These are phyloP conservation scores for Unio pictorum DNA, from an alignment of 2,888 invertebrate species.

Conservation along the genomic window DNA sequence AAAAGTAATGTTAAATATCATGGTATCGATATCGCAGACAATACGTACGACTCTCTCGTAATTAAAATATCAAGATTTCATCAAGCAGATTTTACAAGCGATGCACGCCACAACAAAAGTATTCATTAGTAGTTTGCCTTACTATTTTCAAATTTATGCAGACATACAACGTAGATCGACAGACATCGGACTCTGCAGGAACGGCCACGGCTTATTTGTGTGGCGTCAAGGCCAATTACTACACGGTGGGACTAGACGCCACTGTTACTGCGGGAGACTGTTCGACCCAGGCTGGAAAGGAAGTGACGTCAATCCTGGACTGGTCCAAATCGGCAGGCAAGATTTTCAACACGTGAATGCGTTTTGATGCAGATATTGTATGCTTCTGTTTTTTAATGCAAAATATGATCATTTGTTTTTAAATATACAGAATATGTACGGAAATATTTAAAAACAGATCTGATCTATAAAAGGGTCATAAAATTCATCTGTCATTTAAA, in stretches of 20 bases:
- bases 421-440: background rate
- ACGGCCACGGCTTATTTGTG: conserved; percentile 89
- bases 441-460: too few relatives aligned
- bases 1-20: too few relatives aligned
- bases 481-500: too few relatives aligned
- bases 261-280: conserved; percentile 79
- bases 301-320: conserved; percentile 41
- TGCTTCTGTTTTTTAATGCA: background rate
- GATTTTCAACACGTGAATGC: background rate
- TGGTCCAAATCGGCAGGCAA: conserved; percentile 45
- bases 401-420: background rate
- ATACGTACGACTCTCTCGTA: too few relatives aligned
- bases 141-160: conserved; percentile 64
- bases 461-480: too few relatives aligned
- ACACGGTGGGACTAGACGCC: conserved; percentile 83
- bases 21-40: too few relatives aligned
- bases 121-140: too few relatives aligned
- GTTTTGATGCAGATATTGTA: background rate
- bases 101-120: too few relatives aligned
- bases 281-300: conserved; percentile 65
- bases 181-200: conserved; percentile 91
- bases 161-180: conserved; percentile 90
- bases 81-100: too few relatives aligned
- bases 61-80: too few relatives aligned
- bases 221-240: conserved; percentile 87